Conservation (phyloP, 1,140 invertebrate genomes). For the Meloidogyne exigua region DNA sequence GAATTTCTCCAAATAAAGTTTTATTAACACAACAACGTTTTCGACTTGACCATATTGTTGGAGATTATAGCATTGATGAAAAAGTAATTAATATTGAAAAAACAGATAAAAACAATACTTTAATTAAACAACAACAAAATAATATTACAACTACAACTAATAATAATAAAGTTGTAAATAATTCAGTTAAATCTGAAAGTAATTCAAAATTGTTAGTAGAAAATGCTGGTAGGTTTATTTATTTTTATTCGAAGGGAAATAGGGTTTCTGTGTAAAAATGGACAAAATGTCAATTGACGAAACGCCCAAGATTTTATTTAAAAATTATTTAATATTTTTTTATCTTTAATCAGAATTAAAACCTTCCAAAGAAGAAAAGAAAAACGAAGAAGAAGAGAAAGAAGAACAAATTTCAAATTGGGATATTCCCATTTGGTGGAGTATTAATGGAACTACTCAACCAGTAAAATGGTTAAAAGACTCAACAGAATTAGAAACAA, state of each 20-base stretch:
- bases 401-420: constrained; percentile 33
- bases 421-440: constrained; percentile 51
- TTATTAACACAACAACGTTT: constrained; percentile 54
- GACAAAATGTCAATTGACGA: no score
- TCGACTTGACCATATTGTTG: constrained; percentile 55
- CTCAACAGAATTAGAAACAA: constrained; percentile 1
- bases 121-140: neutral
- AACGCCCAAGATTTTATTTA: no score
- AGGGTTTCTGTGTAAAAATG: no score
- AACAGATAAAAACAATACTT: neutral
- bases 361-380: neutral
- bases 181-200: neutral
- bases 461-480: constrained; percentile 49
- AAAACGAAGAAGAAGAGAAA: neutral
- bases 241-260: no score
- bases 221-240: neutral
- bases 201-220: neutral
- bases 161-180: neutral
- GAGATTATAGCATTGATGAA: neutral
- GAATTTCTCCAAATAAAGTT: constrained; percentile 49
- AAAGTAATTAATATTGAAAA: neutral
- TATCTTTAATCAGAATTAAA: no score
- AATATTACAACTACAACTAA: neutral
- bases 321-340: no score
- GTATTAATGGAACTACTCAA: constrained; percentile 39